Percentiles rank a stretch among this genome's conserved stretches.
phyloP scores from a whole-genome alignment of 2,888 invertebrate species.

The Polydrusus pterygomalis region DNA sequence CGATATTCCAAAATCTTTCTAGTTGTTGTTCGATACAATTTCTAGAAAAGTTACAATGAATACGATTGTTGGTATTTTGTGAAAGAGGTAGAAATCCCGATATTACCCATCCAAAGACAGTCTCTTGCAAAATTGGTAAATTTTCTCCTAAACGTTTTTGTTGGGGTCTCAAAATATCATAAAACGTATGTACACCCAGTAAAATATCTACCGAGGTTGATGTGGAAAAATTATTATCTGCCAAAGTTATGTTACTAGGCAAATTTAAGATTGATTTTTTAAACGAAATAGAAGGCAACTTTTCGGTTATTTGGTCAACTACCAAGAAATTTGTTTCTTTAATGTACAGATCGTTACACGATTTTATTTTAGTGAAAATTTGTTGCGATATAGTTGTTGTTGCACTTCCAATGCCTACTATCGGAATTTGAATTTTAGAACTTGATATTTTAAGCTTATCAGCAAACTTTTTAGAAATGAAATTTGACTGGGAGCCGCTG shows the following conservation, averaged over 20 bases:
- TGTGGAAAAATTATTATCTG: not conserved
- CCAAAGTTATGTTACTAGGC: slow-evolving; percentile 10
- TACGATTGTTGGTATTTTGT: not conserved
- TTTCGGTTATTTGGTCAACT: slow-evolving; percentile 11
- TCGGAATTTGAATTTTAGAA: slow-evolving; percentile 14
- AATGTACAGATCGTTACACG: not conserved
- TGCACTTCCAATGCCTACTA: slow-evolving; percentile 2
- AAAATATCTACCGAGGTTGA: slow-evolving; percentile 10
- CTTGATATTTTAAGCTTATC: not conserved
- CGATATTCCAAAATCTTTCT: slow-evolving; percentile 30
- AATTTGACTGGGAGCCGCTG: slow-evolving; percentile 20
- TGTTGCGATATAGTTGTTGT: not conserved
- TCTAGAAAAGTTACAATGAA: not conserved
- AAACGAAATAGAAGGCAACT: not conserved
- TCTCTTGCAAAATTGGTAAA: slow-evolving; percentile 11
- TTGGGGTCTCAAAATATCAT: slow-evolving; percentile 7
- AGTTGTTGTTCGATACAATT: not conserved
- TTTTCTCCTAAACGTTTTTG: not conserved
- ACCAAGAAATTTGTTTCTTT: not conserved
- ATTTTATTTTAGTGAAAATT: slow-evolving; percentile 7
- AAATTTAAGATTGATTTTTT: slow-evolving; percentile 13
- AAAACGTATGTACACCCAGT: slow-evolving; percentile 15
- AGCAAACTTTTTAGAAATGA: not conserved
- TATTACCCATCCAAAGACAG: slow-evolving; percentile 24
- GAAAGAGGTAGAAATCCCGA: not conserved